Evolutionary conservation across 2,888 invertebrate genomes (phyloP), one percentile per base, ranked within the genome.

Genomic region (Agrilus biguttatus): DNA sequence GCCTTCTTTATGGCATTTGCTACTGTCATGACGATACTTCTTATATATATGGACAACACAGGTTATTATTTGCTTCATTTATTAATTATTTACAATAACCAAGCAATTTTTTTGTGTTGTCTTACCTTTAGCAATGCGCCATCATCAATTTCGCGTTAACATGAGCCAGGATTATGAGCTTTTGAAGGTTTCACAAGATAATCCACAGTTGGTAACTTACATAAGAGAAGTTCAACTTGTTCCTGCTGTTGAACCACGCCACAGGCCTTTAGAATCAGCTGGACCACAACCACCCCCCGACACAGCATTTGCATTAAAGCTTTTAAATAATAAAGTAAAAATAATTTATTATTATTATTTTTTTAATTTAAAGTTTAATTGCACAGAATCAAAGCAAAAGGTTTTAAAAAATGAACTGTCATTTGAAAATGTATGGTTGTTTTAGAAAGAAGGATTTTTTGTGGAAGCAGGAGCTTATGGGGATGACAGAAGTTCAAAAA

Each of bases 31-130:
- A 80, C 82, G 10, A 72, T 83, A 57, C 71, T 86, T 50, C 73
- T 85, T 37, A 75, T 85, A 51, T 85, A 84, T 64, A 84, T 84
- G 79, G 82, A 85, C 62, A 83, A 81, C 53, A 81, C 78, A 67
- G 83, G 84, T 84, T 65, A 73, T 48, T 47, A 37, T 23, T 21
- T 28, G 10, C 10, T 28, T 10, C 8, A 28, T 8, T 28, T 10
- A 36, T n/a, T 13, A 6, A 39, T 23, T 14, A 17, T 39, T 33
- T 28, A 34, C 33, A 3, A 13, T 21, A 23, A 8, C n/a, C n/a
- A 7, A 37, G 3, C 5, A 32, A 3, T 8, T 28, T 10, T 10
- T 10, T 13, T 37, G 2, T 35, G 33, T 39, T 32, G 39, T 45
- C 41, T 45, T 47, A 49, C 14, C 59, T 58, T 2, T 60, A 81